Evolutionary conservation across 2,113 vertebrate species (phyloP), one percentile per base, ranked within the genome.

Genomic region (Xiphophorus maculatus): DNA sequence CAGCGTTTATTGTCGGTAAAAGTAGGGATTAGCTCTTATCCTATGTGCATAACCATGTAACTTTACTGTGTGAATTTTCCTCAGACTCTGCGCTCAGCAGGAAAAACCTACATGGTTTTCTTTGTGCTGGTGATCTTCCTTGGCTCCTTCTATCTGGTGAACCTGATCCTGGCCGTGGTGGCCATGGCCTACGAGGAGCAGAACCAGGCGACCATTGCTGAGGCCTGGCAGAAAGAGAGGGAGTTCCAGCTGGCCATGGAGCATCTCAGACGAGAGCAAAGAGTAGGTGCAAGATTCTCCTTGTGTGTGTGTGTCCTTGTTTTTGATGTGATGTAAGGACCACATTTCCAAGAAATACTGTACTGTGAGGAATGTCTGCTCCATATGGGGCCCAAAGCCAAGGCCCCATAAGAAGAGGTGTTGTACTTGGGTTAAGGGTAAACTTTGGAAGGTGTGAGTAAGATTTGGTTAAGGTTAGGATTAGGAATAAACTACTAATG

Each of bases 101-200:
- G 98, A 70, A 99, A 99, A 92, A 97, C 98, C 87, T 99, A 99
- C 93, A 99, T 99, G 98, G 93, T 99, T 72, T 99, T 99, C 92
- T 99, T 99, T 83, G 97, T 99, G 92, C 92, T 99, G 44, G 98
- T 99, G 58, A 99, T 99, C 87, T 99, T 99, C 87, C 86, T 99
- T 93, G 98, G 98, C 70, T 99, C 98, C 0, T 99, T 99, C 95
- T 99, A 99, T 90, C 92, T 99, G 88, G 87, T 99, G 81, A 99
- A 99, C 90, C 91, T 99, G 87, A 99, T 99, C 89, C 92, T 99
- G 90, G 98, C 98, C 33, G 98, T 99, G 28, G 98, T 99, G 27
- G 98, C 98, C 90, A 99, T 99, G 98, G 98, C 98, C 0, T 99
- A 99, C 0, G 98, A 99, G 90, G 98, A 99, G 74, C 98, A 99